phyloP scores from a whole-genome alignment of 2,113 vertebrate species.

The Zeus faber region DNA sequence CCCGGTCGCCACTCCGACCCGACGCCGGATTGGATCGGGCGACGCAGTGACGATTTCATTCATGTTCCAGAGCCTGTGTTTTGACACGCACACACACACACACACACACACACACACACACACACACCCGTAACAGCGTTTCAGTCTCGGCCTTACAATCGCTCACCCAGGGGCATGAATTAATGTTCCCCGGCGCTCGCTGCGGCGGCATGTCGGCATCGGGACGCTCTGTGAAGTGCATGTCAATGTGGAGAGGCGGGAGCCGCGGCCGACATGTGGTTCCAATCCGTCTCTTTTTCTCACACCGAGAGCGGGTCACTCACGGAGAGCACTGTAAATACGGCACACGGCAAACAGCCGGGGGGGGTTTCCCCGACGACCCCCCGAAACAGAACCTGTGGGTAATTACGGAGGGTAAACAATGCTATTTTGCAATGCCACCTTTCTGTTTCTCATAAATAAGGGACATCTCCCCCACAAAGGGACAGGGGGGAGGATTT shows the following conservation, averaged over 20 bases:
- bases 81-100: no score
- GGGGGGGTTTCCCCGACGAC: slow-evolving; percentile 26
- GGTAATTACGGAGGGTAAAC: slow-evolving; percentile 29
- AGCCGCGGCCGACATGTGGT: slow-evolving; percentile 55
- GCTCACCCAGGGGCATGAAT: slow-evolving; percentile 38
- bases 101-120: no score
- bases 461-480: slow-evolving; percentile 22
- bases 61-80: slow-evolving; percentile 34
- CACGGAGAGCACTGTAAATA: slow-evolving; percentile 60
- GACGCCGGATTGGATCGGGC: no score
- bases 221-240: slow-evolving; percentile 47
- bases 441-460: slow-evolving; percentile 10
- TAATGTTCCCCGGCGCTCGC: slow-evolving; percentile 32
- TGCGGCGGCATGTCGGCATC: slow-evolving; percentile 30
- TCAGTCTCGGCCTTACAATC: slow-evolving; percentile 22
- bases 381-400: slow-evolving; percentile 18
- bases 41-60: no score
- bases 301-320: slow-evolving; percentile 51
- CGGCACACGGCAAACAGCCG: slow-evolving; percentile 47
- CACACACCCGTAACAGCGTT: slow-evolving; percentile 6
- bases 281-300: slow-evolving; percentile 60
- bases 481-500: slow-evolving; percentile 24
- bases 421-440: slow-evolving; percentile 13
- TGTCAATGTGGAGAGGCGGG: slow-evolving; percentile 50
- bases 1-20: no score